Percentiles rank a stretch among this genome's conserved stretches.
These are phyloP conservation scores for Palloptera scutellata DNA, from an alignment of 2,888 invertebrate species.

Conservation along the genomic window DNA sequence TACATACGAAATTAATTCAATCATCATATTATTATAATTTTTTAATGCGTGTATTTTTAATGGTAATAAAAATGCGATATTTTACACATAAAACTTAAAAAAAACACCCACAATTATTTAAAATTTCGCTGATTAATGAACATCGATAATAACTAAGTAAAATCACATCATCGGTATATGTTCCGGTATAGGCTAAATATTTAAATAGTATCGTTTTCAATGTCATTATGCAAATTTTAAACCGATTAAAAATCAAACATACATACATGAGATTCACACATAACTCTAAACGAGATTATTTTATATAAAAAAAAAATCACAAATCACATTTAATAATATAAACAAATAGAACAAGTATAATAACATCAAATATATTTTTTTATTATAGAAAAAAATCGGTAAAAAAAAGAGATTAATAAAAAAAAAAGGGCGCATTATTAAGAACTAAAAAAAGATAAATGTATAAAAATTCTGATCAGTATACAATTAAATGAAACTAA, in stretches of 20 bases:
- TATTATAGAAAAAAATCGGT: conserved; percentile 6
- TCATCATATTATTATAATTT: too few relatives aligned
- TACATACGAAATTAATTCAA: too few relatives aligned
- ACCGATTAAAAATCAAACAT: conserved; percentile 27
- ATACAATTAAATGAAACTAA: conserved; percentile 9
- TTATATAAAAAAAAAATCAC: background rate
- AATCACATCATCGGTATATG: too few relatives aligned
- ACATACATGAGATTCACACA: background rate
- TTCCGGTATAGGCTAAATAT: too few relatives aligned
- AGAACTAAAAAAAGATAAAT: too few relatives aligned
- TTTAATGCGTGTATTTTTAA: too few relatives aligned
- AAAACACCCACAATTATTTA: too few relatives aligned
- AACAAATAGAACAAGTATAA: background rate
- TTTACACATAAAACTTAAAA: too few relatives aligned
- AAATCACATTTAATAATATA: background rate
- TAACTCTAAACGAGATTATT: background rate
- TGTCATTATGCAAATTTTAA: conserved; percentile 51
- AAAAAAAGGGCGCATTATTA: conserved; percentile 5
- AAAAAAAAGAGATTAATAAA: background rate
- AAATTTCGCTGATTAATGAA: too few relatives aligned
- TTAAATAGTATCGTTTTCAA: conserved; percentile 33
- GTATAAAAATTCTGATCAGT: too few relatives aligned
- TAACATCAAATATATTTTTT: background rate
- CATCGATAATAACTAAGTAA: too few relatives aligned
- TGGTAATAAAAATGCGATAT: too few relatives aligned